Percentiles rank a stretch among this genome's conserved stretches.
Conservation (phyloP, 1,140 invertebrate species). For the Drosophila ogumai region DNA sequence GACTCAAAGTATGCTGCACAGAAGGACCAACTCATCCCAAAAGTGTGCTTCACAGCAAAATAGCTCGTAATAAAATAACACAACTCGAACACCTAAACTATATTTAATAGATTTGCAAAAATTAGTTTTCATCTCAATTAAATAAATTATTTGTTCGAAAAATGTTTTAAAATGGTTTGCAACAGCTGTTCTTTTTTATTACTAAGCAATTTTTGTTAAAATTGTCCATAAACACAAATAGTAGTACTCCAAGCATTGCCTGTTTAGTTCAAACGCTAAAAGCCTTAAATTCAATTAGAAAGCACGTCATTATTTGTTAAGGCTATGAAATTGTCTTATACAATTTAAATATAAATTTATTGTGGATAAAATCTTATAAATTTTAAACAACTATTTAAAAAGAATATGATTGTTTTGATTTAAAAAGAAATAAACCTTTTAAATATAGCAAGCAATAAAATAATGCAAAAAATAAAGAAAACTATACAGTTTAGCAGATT, state of each 20-base stretch:
- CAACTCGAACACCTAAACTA: no score
- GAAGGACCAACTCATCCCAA: neutral
- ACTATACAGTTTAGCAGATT: neutral
- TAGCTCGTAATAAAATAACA: neutral
- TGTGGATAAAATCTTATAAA: neutral
- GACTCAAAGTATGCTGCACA: neutral
- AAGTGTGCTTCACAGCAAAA: neutral
- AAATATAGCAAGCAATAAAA: neutral
- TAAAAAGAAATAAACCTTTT: neutral
- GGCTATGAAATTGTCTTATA: neutral
- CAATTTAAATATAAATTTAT: neutral
- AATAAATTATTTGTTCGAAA: no score
- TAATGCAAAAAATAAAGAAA: no score
- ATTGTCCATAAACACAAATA: neutral
- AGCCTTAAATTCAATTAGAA: neutral
- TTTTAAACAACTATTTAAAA: no score
- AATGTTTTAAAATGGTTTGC: neutral
- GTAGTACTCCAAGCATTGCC: no score
- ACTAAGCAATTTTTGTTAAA: neutral
- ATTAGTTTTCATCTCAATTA: no score
- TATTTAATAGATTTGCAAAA: no score
- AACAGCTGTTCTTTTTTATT: neutral
- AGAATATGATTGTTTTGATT: no score
- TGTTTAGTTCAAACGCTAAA: neutral
- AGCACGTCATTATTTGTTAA: neutral